Conservation (phyloP, 2,797 vertebrate species). For the Parambassis ranga region DNA sequence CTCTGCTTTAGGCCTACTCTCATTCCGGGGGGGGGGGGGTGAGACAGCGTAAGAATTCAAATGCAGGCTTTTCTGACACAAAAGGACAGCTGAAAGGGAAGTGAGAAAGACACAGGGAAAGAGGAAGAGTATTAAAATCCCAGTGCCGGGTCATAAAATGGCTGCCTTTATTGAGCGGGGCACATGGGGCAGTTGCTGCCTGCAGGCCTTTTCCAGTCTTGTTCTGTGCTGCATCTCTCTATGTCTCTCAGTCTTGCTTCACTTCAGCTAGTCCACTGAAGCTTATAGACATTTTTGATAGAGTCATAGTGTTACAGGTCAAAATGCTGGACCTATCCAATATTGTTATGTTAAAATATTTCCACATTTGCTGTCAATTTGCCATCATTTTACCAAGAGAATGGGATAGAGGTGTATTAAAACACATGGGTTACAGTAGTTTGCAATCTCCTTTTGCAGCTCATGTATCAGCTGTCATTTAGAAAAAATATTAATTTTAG, state of each 20-base stretch:
- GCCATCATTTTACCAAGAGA: no score
- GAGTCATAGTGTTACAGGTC: no score
- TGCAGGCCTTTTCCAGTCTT: slow-evolving; percentile 38
- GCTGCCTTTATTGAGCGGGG: slow-evolving; percentile 63
- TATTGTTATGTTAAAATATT: no score
- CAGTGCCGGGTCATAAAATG: slow-evolving; percentile 62
- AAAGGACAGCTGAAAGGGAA: slow-evolving; percentile 15
- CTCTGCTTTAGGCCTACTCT: not conserved
- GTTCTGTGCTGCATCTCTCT: slow-evolving; percentile 16
- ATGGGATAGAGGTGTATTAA: no score
- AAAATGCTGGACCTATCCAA: no score
- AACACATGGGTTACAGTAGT: no score
- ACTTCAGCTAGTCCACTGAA: not conserved
- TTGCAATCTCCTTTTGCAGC: no score
- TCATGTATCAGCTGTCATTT: no score
- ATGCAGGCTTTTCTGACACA: slow-evolving; percentile 1
- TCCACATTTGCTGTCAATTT: no score
- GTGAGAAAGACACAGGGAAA: slow-evolving; percentile 4
- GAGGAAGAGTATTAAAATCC: slow-evolving; percentile 64
- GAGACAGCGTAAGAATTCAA: not conserved
- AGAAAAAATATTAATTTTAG: no score
- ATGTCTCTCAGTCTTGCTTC: not conserved
- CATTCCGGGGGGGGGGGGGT: not conserved
- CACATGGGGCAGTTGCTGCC: slow-evolving; percentile 50
- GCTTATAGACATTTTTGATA: no score